phyloP scores from a whole-genome alignment of 2,113 vertebrate genomes.

The Nibea albiflora region DNA sequence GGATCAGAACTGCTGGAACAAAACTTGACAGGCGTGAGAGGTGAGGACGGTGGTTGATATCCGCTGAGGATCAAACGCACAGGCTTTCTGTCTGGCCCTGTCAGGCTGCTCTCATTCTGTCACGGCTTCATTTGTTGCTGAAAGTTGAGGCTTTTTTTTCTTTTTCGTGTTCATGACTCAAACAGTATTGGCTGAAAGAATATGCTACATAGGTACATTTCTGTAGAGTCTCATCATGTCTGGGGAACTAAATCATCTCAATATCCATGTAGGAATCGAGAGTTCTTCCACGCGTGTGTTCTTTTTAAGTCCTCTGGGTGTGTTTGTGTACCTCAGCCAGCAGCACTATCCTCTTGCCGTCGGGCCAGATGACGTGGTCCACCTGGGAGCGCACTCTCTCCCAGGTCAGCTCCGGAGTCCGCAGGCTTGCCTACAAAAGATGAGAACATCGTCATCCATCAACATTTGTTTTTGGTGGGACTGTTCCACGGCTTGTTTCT shows the following conservation, averaged over 20 bases:
- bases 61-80: slow-evolving; percentile 46
- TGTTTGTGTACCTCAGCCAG: slow-evolving; percentile 90
- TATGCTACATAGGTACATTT: not conserved
- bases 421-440: slow-evolving; percentile 90
- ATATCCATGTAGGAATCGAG: not conserved
- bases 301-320: not conserved
- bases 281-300: not conserved
- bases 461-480: not conserved
- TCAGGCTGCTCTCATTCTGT: slow-evolving; percentile 68
- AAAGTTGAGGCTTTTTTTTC: too few species aligned
- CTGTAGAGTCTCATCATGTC: not conserved
- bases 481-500: not conserved
- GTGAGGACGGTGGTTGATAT: slow-evolving; percentile 27
- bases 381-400: slow-evolving; percentile 98
- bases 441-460: not conserved
- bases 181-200: not conserved
- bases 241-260: not conserved
- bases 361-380: slow-evolving; percentile 98
- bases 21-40: not conserved
- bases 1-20: slow-evolving; percentile 6
- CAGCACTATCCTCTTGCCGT: slow-evolving; percentile 97
- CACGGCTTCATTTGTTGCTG: slow-evolving; percentile 5
- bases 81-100: slow-evolving; percentile 23
- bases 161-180: too few species aligned
- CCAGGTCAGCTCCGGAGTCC: slow-evolving; percentile 97